Evolutionary conservation across 2,113 vertebrate species (phyloP).

Genomic region (Pedionomus torquatus): DNA sequence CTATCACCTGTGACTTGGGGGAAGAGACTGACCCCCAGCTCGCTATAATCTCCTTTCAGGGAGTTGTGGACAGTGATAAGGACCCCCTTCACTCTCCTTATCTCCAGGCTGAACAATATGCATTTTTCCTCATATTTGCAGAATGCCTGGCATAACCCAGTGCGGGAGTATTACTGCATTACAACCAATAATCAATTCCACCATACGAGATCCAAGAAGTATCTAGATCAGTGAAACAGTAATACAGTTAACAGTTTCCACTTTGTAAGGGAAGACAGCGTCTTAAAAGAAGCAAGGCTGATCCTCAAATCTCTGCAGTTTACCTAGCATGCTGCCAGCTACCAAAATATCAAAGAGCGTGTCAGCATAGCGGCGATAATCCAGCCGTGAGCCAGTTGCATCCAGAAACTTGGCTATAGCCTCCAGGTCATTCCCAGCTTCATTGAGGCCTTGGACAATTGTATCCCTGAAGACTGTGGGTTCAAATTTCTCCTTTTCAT

Average conservation of each 20-base stretch:
- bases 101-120: too few species aligned
- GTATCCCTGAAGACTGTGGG: conserved; percentile 93
- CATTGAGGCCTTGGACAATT: conserved; percentile 90
- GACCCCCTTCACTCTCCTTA: too few species aligned
- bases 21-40: too few species aligned
- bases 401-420: conserved; percentile 93
- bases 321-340: conserved; percentile 94
- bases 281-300: background rate
- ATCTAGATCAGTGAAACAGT: background rate
- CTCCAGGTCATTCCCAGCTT: conserved; percentile 88
- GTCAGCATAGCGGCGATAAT: conserved; percentile 95
- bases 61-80: too few species aligned
- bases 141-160: background rate
- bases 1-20: too few species aligned
- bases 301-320: background rate
- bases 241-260: background rate
- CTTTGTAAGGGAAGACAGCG: background rate
- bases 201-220: background rate
- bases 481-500: conserved; percentile 99
- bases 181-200: background rate
- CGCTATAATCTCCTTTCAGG: too few species aligned
- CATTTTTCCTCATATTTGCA: background rate
- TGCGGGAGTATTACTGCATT: background rate
- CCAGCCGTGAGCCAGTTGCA: conserved; percentile 85
- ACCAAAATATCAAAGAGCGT: conserved; percentile 94